Conservation (phyloP, 2,113 vertebrate genomes). For the Canis aureus region DNA sequence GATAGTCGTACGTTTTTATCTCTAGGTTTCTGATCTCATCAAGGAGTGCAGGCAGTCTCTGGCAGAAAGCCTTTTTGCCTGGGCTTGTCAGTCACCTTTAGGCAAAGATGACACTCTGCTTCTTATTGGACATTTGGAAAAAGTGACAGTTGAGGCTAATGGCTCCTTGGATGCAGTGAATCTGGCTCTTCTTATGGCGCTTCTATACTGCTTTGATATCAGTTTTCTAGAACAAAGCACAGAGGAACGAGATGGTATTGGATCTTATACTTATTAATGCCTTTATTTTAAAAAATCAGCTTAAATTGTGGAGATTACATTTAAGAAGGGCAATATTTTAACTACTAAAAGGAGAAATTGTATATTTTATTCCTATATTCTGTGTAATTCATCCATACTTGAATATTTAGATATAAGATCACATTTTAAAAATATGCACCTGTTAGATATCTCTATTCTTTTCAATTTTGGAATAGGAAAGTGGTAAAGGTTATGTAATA, state of each 20-base stretch:
- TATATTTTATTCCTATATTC: not conserved
- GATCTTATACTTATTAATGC: not conserved
- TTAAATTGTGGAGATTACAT: not conserved
- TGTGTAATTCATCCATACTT: conserved; percentile 10
- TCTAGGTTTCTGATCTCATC: conserved; percentile 96
- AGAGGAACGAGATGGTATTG: conserved; percentile 96
- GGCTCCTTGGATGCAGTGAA: conserved; percentile 95
- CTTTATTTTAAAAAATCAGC: not conserved
- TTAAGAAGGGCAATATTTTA: conserved; percentile 19
- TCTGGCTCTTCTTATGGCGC: conserved; percentile 95
- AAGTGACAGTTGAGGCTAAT: conserved; percentile 94
- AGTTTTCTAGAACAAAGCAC: conserved; percentile 95
- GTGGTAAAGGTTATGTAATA: not conserved
- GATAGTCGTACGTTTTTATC: not conserved
- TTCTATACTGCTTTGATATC: conserved; percentile 97
- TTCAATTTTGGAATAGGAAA: conserved; percentile 12
- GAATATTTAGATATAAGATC: not conserved
- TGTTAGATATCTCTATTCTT: not conserved
- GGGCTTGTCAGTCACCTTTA: conserved; percentile 97
- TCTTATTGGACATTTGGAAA: conserved; percentile 96
- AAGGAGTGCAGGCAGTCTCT: conserved; percentile 95
- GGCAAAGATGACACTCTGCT: conserved; percentile 95
- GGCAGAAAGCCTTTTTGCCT: conserved; percentile 96
- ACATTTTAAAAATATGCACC: not conserved
- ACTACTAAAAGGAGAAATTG: not conserved